Evolutionary conservation across 2,113 vertebrate species (phyloP), one percentile per base, ranked within the genome.

Genomic region (Lipophrys pholis): DNA sequence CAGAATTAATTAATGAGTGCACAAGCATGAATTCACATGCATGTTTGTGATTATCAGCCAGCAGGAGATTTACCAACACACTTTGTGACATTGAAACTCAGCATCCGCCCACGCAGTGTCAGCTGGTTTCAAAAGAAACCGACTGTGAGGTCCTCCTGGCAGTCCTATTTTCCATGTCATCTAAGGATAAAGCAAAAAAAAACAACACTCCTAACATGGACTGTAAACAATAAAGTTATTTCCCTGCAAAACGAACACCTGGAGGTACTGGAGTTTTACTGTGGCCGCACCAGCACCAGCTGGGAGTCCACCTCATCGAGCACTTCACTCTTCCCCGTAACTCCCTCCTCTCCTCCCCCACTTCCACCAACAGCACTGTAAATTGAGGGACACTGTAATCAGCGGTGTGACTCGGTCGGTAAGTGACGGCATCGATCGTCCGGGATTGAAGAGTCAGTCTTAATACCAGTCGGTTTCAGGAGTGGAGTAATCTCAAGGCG

Each of bases 401-500:
- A 93, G 89, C 42, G 66, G 85, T 85, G 84, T 80, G 87, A 86
- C 83, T 82, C 36, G 6, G 71, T 56, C 41, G 58, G 76, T 89
- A 93, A 93, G 87, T 90, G 89, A 91, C 65, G 78, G 80, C 80
- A 91, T 91, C 81, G 89, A 93, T 90, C 84, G 87, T 70, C 83
- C 64, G 75, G 87, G 87, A 92, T 90, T 89, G 86, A 91, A 87
- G 83, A 93, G 93, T 92, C 91, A 89, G 86, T 93, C 84, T 88
- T 90, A 87, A 92, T 92, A 85, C 68, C 15, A 6, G 74, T 49
- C 57, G 72, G 64, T 80, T 84, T 72, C 77, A 73, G 74, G 78
- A 86, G 66, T 62, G 78, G 76, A 80, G 76, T 57, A 58, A 64
- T 73, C 73, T 69, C 53, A 45, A 73, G 74, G 68, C 30, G 15